A percentile compares a stretch with the other conserved stretches of the same genome.
Conservation (phyloP, 2,113 vertebrate genomes). For the Nerophis ophidion region DNA sequence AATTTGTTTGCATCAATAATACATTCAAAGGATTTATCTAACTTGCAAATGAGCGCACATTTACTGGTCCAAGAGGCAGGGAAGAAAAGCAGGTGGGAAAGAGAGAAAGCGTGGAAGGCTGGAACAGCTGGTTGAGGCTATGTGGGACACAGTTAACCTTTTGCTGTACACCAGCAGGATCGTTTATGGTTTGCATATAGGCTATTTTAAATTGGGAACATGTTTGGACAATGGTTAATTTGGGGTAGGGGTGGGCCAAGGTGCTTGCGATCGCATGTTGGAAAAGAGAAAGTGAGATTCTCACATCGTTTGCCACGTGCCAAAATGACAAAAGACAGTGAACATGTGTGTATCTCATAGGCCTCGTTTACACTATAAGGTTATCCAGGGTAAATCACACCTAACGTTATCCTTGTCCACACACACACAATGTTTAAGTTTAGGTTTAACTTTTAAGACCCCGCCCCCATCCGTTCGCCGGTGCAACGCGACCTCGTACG, state of each 20-base stretch:
- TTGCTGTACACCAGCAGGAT: constrained; percentile 18
- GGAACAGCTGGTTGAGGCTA: constrained; percentile 60
- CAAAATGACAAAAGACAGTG: constrained; percentile 51
- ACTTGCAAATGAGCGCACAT: constrained; percentile 79
- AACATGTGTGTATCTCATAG: constrained; percentile 13
- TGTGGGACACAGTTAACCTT: constrained; percentile 60
- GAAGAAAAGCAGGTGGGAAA: constrained; percentile 58
- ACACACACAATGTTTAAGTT: too few species aligned
- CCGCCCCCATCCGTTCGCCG: too few species aligned
- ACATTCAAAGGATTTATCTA: constrained; percentile 79
- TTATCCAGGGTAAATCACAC: too few species aligned
- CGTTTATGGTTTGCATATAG: constrained; percentile 19
- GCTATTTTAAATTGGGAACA: constrained; percentile 25
- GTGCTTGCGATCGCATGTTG: constrained; percentile 39
- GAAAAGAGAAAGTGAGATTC: constrained; percentile 46
- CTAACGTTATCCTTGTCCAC: too few species aligned
- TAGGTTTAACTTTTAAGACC: too few species aligned
- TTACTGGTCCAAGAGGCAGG: constrained; percentile 73
- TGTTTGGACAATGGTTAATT: constrained; percentile 39
- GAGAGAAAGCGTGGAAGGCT: constrained; percentile 56
- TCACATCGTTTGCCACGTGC: constrained; percentile 59
- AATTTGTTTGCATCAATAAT: constrained; percentile 79
- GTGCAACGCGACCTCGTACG: too few species aligned
- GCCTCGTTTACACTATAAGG: too few species aligned
- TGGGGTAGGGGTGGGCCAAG: constrained; percentile 33